Conservation (phyloP, 2,888 invertebrate species). For the Operophtera brumata region DNA sequence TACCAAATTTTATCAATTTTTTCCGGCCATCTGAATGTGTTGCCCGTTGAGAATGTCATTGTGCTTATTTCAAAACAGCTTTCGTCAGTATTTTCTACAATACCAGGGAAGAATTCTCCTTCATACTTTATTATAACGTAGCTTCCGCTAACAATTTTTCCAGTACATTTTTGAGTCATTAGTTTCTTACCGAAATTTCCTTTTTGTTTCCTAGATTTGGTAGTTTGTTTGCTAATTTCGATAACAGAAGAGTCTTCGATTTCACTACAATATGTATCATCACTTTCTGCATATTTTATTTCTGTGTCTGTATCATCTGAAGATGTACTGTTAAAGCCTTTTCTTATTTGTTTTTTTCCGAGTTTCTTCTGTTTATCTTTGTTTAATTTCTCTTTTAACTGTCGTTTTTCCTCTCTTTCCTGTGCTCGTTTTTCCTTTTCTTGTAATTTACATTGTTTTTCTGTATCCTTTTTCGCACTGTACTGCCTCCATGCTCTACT, state of each 20-base stretch:
- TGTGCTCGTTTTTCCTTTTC: constrained; percentile 14
- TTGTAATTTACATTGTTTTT: constrained; percentile 20
- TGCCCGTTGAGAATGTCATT: constrained; percentile 20
- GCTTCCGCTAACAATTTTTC: not conserved
- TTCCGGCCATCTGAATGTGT: constrained; percentile 23
- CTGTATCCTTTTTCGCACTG: constrained; percentile 23
- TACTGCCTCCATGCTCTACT: constrained; percentile 20
- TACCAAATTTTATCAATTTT: constrained; percentile 22
- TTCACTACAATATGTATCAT: not conserved
- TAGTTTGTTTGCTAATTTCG: no score
- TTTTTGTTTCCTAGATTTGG: no score
- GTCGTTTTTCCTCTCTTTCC: constrained; percentile 6
- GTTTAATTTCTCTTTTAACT: not conserved
- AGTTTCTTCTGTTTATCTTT: not conserved
- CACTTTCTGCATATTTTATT: constrained; percentile 4
- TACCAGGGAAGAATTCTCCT: constrained; percentile 2
- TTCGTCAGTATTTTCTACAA: constrained; percentile 1
- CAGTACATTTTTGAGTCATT: no score
- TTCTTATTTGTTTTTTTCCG: not conserved
- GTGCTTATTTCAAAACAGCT: constrained; percentile 13
- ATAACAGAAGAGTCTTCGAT: no score
- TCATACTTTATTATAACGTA: constrained; percentile 9
- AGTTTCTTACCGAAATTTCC: no score
- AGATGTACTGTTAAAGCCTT: not conserved
- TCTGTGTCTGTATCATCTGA: constrained; percentile 1